A percentile compares a stretch with the other conserved stretches of the same genome.
Conservation (phyloP, 2,888 invertebrate genomes). For the Pseudococcus viburni region DNA sequence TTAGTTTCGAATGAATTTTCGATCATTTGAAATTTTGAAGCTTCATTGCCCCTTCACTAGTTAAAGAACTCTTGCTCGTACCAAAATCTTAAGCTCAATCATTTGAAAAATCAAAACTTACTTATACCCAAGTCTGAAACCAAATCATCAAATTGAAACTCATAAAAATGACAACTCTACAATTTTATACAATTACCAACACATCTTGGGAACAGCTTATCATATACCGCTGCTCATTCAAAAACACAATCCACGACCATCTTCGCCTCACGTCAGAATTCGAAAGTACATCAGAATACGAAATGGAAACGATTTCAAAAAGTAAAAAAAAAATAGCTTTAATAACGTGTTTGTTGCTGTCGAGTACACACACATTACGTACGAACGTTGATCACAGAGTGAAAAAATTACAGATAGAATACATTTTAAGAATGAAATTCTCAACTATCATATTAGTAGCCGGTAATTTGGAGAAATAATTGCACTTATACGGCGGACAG, state of each 20-base stretch:
- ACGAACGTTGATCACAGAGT: neutral
- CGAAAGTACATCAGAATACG: neutral
- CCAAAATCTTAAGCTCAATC: too few species aligned
- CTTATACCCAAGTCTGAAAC: too few species aligned
- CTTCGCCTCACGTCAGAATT: neutral
- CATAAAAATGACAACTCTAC: too few species aligned
- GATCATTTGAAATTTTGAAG: too few species aligned
- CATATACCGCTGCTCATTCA: neutral
- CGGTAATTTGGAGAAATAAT: constrained; percentile 56
- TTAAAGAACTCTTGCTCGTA: too few species aligned
- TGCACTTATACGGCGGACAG: constrained; percentile 19
- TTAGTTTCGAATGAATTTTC: too few species aligned
- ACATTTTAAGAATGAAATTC: constrained; percentile 38
- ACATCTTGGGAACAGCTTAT: neutral
- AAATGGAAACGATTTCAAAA: neutral
- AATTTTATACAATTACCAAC: neutral
- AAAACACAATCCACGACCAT: neutral
- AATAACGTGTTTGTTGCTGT: constrained; percentile 24
- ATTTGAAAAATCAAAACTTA: too few species aligned
- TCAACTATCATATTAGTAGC: constrained; percentile 47
- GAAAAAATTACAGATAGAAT: constrained; percentile 1
- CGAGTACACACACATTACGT: constrained; percentile 17
- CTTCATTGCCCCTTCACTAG: too few species aligned
- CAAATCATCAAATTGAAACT: too few species aligned
- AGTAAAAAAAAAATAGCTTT: neutral